Percentiles rank a stretch among this genome's conserved stretches.
phyloP scores from a whole-genome alignment of 2,113 vertebrate species.

The Acrocephalus kingi region DNA sequence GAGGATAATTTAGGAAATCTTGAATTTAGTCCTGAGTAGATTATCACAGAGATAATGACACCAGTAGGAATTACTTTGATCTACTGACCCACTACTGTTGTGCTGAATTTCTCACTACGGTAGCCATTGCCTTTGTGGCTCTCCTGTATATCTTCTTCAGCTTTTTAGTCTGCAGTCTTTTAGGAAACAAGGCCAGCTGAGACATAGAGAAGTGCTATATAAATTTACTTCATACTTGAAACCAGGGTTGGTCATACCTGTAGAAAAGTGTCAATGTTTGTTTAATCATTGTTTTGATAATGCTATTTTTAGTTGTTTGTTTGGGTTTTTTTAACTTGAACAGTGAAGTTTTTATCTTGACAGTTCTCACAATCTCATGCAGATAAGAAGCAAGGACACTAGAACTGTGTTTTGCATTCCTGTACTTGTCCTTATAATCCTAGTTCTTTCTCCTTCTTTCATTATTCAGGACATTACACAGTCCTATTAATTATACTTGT shows the following conservation, averaged over 20 bases:
- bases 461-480: not conserved
- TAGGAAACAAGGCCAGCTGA: not conserved
- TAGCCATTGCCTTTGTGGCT: not conserved
- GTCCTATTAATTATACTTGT: not conserved
- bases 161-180: not conserved
- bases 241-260: not conserved
- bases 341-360: not conserved
- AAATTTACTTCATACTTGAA: not conserved
- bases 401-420: not conserved
- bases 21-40: not conserved
- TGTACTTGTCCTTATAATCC: not conserved
- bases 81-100: not conserved
- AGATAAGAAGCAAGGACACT: not conserved
- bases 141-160: not conserved
- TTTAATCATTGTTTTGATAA: not conserved
- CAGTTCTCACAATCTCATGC: not conserved
- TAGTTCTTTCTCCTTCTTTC: not conserved
- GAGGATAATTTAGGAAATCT: not conserved
- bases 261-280: not conserved
- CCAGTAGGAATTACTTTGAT: not conserved
- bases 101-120: not conserved
- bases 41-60: not conserved
- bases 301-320: not conserved
- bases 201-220: not conserved
- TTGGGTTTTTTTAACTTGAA: not conserved